Evolutionary conservation across 2,113 vertebrate species (phyloP).

Genomic region (Podiceps cristatus): DNA sequence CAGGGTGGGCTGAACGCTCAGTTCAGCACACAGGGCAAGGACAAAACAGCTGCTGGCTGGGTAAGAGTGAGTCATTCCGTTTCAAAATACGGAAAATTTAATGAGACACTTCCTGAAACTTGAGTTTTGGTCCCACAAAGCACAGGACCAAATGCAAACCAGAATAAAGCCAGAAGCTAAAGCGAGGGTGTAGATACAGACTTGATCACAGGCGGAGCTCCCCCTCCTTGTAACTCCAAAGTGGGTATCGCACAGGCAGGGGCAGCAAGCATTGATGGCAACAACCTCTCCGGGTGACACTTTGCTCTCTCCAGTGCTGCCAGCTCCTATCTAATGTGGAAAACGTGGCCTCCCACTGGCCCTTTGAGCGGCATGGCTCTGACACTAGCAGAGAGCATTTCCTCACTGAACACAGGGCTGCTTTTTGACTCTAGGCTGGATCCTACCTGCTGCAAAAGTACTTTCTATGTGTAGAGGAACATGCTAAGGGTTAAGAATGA

Average conservation of each 20-base stretch:
- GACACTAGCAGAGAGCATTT: background rate
- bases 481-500: background rate
- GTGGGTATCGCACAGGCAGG: background rate
- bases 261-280: background rate
- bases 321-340: background rate
- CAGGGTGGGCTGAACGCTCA: background rate
- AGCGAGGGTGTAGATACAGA: background rate
- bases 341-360: background rate
- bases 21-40: background rate
- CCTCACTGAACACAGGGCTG: accelerated
- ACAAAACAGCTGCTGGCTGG: background rate
- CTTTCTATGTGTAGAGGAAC: background rate
- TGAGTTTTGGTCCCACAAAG: slow-evolving; percentile 12
- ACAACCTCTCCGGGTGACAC: background rate
- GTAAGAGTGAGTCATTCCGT: background rate
- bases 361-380: background rate
- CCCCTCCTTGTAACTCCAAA: background rate
- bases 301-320: background rate
- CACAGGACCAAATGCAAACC: background rate
- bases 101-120: slow-evolving; percentile 54
- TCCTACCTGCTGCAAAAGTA: background rate
- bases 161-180: background rate
- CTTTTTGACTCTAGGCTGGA: background rate
- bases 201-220: accelerated
- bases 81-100: slow-evolving; percentile 51